Evolutionary conservation across 2,888 invertebrate genomes (phyloP).

Genomic region (Lasiommata megera): DNA sequence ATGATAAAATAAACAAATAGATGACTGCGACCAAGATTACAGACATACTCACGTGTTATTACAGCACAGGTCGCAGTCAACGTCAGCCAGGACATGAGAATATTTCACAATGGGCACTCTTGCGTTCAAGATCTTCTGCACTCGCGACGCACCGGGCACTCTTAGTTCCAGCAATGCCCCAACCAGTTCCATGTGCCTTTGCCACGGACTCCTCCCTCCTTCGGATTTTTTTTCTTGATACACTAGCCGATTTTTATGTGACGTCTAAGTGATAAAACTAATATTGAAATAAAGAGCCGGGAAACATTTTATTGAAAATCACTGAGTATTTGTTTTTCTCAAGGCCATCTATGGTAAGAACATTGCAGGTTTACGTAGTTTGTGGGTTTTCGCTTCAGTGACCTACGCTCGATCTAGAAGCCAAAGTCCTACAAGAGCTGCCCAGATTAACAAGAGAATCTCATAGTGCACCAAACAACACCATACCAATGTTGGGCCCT

Average conservation of each 20-base stretch:
- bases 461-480: no score
- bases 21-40: no score
- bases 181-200: slow-evolving; percentile 87
- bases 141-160: slow-evolving; percentile 85
- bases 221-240: slow-evolving; percentile 59
- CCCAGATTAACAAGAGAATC: no score
- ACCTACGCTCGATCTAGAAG: no score
- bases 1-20: no score
- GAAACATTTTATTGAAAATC: no score
- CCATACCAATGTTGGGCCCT: no score
- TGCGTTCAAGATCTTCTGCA: slow-evolving; percentile 89
- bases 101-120: slow-evolving; percentile 95
- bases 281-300: not conserved
- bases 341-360: no score
- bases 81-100: slow-evolving; percentile 85
- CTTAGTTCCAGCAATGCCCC: slow-evolving; percentile 87
- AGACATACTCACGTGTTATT: slow-evolving; percentile 85
- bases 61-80: slow-evolving; percentile 93
- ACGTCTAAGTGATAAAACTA: slow-evolving; percentile 37
- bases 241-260: slow-evolving; percentile 50
- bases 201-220: slow-evolving; percentile 82
- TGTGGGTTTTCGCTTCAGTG: no score
- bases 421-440: no score
- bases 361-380: no score
- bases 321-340: no score